Evolutionary conservation across 2,888 invertebrate species (phyloP), one percentile per base, ranked within the genome.

Genomic region (Matsumyia berberina): DNA sequence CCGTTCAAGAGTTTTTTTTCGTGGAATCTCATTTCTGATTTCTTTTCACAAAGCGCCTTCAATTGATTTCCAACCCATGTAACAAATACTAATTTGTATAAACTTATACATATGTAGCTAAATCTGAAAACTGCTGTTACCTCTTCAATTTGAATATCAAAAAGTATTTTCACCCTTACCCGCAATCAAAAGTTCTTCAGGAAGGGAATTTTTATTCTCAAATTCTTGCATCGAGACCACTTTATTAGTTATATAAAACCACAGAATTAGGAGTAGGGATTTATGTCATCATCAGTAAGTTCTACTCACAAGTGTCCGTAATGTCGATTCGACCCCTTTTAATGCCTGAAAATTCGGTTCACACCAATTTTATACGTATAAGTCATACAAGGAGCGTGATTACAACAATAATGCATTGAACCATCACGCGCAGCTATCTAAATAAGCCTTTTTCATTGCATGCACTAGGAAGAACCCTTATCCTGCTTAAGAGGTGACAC

Each of bases 401-500:
- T 53, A 74, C 79, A 51, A 11, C 37, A 46, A 51, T 33, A 24
- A 42, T 62, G 44, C 74, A 70, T 79, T 85, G 51, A 79, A 74
- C 74, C 62, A 85, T 79, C 69, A 70, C 74, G 74, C 57, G 69
- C 62, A 69, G 7, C 66, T 64, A 46, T 70, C 66, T 37, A 70
- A 85, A 85, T 85, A 85, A 80, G 85, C 85, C 85, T 66, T 80
- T 51, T 70, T 55, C 39, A 53, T 70, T 60, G 58, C 83, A 78
- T 62, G 39, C 51, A 44, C 42, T 53, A 73, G 70, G 82, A 24
- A 37, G 51, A 70, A 80, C 76, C 80, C 80, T 85, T 70, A 55
- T 80, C 70, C 80, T 76, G 74, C 12, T 85, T 74, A 76, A 85
- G 85, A 80, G 80, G 80, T 80, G 85, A 74, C 80, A 80, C 57